Base-by-base conservation (phyloP, 2,797 vertebrate species). In the Agapornis canus region DNA sequence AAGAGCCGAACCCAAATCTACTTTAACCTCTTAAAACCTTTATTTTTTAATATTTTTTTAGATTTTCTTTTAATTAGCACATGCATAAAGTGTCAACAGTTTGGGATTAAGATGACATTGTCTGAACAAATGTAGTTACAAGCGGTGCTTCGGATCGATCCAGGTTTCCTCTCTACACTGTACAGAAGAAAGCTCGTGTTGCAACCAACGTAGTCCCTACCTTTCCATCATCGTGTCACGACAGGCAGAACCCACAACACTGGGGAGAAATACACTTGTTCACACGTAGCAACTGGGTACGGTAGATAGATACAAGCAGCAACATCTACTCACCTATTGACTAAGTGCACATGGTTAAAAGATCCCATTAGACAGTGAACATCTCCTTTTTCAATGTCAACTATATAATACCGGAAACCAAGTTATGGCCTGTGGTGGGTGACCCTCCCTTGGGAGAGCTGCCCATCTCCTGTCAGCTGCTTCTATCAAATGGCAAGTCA, bases 11-110 rank as follows among this genome's bases (percentile, higher is more conserved):
- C 27, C 42, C 90, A 3, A 56, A 90, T 48, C 85, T 86, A 75
- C 76, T 40, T 78, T 78, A 96, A 94, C 72, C 56, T 96, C 95
- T 96, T 97, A 96, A 97, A 97, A 96, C 90, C 95, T 97, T 97
- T 97, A 97, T 68, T 73, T 22, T 37, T 48, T 37, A 31, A 2
- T 3, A 69, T 75, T 9, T 16, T 83, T 85, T 88, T 86, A 31
- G 35, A 22, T 51, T 64, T 42, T 39, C 60, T 88, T 87, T 94
- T 65, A 65, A 94, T 94, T 81, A 97, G 70, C 94, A 97, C 97
- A 97, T 97, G 97, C 97, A 97, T 97, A 96, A 97, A 97, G 97
- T 97, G 97, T 97, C 97, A 94, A 95, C 96, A 96, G 95, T 91
- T 89, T 39, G 92, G 96, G 95, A 87, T 95, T 93, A 95, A 90